Conservation (phyloP, 2,113 vertebrate species). For the Pycnonotus jocosus region DNA sequence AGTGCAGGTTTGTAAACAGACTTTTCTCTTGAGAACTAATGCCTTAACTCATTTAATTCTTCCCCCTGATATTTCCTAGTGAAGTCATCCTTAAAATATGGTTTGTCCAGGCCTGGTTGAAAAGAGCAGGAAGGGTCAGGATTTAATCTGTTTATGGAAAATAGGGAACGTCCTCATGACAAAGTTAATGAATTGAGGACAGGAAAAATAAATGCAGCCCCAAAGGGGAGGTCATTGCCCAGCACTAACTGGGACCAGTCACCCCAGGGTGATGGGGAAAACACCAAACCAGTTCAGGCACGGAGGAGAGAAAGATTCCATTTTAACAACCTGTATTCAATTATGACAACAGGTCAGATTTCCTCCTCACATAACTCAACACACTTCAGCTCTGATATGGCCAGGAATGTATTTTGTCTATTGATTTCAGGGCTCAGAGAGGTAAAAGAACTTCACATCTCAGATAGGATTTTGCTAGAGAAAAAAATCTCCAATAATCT, state of each 20-base stretch:
- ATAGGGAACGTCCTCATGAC: not conserved
- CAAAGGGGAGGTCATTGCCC: not conserved
- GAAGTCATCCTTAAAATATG: slow-evolving; percentile 68
- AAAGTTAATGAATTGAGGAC: not conserved
- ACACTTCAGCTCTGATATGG: not conserved
- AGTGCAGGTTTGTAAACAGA: slow-evolving; percentile 87
- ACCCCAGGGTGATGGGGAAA: not conserved
- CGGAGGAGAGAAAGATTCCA: not conserved
- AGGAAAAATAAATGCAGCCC: not conserved
- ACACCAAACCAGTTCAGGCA: not conserved
- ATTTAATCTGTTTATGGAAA: slow-evolving; percentile 30
- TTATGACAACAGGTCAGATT: not conserved
- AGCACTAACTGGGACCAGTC: not conserved
- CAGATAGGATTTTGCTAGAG: not conserved
- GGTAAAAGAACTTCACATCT: not conserved
- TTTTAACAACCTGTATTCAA: not conserved
- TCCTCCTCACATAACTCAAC: not conserved
- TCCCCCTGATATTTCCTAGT: slow-evolving; percentile 60
- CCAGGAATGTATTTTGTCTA: not conserved
- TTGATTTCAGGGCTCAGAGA: not conserved
- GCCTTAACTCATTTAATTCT: slow-evolving; percentile 75
- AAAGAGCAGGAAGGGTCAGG: slow-evolving; percentile 34
- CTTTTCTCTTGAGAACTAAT: slow-evolving; percentile 71
- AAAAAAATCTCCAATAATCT: not conserved
- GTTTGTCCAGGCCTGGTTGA: not conserved